A percentile compares a stretch with the other conserved stretches of the same genome.
Evolutionary conservation across 2,888 invertebrate genomes (phyloP).

Genomic region (Drosophila nr. perissopoda): DNA sequence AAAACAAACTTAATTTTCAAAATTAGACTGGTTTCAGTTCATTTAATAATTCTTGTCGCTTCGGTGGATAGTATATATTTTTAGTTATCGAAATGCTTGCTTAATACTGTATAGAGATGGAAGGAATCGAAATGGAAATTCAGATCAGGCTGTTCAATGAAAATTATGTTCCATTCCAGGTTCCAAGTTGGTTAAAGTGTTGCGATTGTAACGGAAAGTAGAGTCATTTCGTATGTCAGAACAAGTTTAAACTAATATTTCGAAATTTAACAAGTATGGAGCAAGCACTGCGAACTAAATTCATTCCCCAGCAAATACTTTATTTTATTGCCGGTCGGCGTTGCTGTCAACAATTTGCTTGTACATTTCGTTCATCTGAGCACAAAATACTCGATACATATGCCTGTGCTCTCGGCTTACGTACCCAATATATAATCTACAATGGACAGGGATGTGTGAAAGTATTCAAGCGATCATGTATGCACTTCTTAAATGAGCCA

Average conservation of each 20-base stretch:
- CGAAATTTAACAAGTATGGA: conserved; percentile 32
- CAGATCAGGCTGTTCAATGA: not conserved
- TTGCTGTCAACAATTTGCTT: conserved; percentile 65
- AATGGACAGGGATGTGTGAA: conserved; percentile 52
- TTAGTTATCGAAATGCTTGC: not conserved
- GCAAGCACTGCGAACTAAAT: conserved; percentile 41
- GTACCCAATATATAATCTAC: conserved; percentile 26
- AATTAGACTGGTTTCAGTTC: not conserved
- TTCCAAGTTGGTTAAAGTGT: conserved; percentile 5
- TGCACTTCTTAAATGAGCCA: conserved; percentile 60
- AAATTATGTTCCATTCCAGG: conserved; percentile 24
- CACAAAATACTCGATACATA: conserved; percentile 19
- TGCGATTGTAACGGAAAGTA: conserved; percentile 35
- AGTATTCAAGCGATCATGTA: conserved; percentile 55
- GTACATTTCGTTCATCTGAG: conserved; percentile 53
- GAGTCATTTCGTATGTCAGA: conserved; percentile 5
- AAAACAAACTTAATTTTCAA: not conserved
- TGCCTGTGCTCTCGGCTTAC: conserved; percentile 47
- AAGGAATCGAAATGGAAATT: not conserved
- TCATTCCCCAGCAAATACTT: conserved; percentile 61
- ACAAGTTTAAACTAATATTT: not conserved
- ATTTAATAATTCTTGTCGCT: not conserved
- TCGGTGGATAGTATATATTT: not conserved
- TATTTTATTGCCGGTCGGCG: conserved; percentile 66
- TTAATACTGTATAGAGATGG: not conserved